Evolutionary conservation across 2,888 invertebrate genomes (phyloP).

Genomic region (Lochmaea crataegi): DNA sequence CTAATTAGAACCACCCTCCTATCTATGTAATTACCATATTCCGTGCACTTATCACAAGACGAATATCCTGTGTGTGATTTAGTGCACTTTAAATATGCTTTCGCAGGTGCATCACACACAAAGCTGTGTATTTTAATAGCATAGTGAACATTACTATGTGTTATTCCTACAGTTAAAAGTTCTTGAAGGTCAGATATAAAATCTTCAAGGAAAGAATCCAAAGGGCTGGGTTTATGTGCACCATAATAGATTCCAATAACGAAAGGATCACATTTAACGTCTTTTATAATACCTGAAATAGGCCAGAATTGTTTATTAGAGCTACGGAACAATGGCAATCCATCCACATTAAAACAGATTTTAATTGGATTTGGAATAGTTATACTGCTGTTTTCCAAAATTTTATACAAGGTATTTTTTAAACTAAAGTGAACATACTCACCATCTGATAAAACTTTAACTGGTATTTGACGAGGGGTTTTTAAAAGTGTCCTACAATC

Average conservation of each 20-base stretch:
- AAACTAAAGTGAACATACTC: constrained; percentile 26
- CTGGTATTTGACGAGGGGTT: constrained; percentile 28
- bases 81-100: constrained; percentile 32
- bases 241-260: constrained; percentile 36
- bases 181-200: constrained; percentile 31
- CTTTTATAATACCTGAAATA: constrained; percentile 38
- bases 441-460: constrained; percentile 23
- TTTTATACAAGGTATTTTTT: constrained; percentile 19
- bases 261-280: constrained; percentile 28
- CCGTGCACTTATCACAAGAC: constrained; percentile 29
- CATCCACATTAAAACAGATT: constrained; percentile 32
- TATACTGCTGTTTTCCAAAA: constrained; percentile 6
- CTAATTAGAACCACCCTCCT: constrained; percentile 24
- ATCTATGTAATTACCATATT: constrained; percentile 22
- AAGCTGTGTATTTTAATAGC: constrained; percentile 26
- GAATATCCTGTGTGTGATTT: constrained; percentile 36
- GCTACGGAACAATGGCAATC: constrained; percentile 35
- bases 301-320: constrained; percentile 34
- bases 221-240: constrained; percentile 28
- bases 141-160: constrained; percentile 26
- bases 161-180: constrained; percentile 32
- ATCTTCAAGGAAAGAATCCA: constrained; percentile 31
- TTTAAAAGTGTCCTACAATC: constrained; percentile 22
- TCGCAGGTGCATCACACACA: constrained; percentile 33
- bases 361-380: constrained; percentile 21